These are phyloP conservation scores for Chelonia mydas DNA, from an alignment of 2,797 vertebrate species.

Conservation along the genomic window DNA sequence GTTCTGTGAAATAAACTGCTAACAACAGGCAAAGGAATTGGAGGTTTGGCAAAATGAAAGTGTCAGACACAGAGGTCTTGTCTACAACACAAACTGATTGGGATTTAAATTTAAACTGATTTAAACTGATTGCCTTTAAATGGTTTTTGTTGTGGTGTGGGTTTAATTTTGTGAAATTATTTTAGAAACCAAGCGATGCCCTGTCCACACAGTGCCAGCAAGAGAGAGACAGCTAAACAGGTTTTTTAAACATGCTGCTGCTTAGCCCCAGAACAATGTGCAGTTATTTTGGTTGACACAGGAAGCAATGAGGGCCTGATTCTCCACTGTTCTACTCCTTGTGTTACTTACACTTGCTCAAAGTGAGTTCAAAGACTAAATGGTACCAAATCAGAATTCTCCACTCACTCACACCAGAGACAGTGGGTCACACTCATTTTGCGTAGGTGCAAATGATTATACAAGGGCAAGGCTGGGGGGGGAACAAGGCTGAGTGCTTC, in stretches of 20 bases:
- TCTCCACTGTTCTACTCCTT: not conserved
- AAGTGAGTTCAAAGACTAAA: not conserved
- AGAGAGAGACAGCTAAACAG: not conserved
- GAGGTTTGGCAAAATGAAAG: accelerated
- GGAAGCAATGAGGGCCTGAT: not conserved
- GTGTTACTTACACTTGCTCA: not conserved
- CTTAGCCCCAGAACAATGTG: not conserved
- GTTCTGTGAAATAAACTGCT: not conserved
- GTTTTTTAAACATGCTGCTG: not conserved
- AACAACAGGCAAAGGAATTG: not conserved
- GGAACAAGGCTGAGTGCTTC: not conserved
- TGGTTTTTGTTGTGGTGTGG: not conserved
- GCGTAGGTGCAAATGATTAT: not conserved
- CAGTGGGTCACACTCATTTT: not conserved
- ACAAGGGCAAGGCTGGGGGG: not conserved
- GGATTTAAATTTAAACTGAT: too few species aligned
- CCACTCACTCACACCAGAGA: not conserved
- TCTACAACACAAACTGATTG: not conserved
- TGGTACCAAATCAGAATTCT: not conserved
- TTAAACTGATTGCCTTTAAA: too few species aligned
- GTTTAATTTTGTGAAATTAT: not conserved
- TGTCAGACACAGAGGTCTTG: not conserved
- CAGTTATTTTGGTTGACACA: not conserved
- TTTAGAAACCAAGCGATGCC: not conserved
- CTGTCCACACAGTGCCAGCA: not conserved